A percentile compares a stretch with the other conserved stretches of the same genome.
These are phyloP conservation scores for Neoaliturus tenellus DNA, from an alignment of 2,888 invertebrate species.

Conservation along the genomic window DNA sequence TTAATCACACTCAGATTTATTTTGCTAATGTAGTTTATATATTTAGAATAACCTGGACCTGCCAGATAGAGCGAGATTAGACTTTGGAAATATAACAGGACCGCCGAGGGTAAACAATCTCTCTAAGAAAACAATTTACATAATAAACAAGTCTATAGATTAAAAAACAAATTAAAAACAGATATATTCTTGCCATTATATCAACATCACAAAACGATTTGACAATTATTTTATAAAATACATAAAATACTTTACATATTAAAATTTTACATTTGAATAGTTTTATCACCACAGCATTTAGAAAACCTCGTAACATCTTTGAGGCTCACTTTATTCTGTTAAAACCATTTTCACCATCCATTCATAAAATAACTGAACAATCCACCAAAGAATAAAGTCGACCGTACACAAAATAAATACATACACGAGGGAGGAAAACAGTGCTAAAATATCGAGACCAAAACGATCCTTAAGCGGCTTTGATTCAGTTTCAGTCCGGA, in stretches of 20 bases:
- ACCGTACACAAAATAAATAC: constrained; percentile 26
- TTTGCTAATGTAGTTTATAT: constrained; percentile 19
- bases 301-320: constrained; percentile 7
- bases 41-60: constrained; percentile 51
- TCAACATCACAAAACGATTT: constrained; percentile 27
- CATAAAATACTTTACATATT: constrained; percentile 9
- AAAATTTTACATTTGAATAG: constrained; percentile 8
- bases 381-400: constrained; percentile 51
- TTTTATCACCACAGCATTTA: constrained; percentile 15
- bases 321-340: constrained; percentile 10
- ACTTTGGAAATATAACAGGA: constrained; percentile 17
- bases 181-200: constrained; percentile 16
- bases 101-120: not conserved
- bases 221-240: constrained; percentile 27
- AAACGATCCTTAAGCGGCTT: not conserved
- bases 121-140: not conserved
- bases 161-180: constrained; percentile 22
- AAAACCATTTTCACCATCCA: not conserved
- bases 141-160: not conserved
- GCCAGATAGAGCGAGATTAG: constrained; percentile 30
- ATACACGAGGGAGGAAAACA: constrained; percentile 7
- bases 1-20: constrained; percentile 38
- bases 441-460: constrained; percentile 26
- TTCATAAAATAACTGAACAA: constrained; percentile 51
- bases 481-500: constrained; percentile 63